Evolutionary conservation across 2,797 vertebrate genomes (phyloP).

Genomic region (Echiichthys vipera): DNA sequence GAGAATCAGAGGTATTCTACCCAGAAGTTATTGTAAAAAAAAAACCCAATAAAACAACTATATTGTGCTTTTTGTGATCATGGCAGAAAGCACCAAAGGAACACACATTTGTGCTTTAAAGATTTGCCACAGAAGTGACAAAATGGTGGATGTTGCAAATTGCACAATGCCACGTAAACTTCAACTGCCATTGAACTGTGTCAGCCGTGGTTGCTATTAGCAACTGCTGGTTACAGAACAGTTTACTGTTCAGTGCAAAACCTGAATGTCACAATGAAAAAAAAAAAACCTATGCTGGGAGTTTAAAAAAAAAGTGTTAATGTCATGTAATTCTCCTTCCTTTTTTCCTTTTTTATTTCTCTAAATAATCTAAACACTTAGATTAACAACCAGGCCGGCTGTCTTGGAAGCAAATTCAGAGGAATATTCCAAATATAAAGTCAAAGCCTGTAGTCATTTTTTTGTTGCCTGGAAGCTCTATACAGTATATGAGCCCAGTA

Average conservation of each 20-base stretch:
- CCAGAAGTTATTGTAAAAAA: no score
- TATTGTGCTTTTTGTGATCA: no score
- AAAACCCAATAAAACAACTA: no score
- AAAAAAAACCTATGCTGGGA: background rate
- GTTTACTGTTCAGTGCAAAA: background rate
- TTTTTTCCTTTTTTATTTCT: constrained; percentile 36
- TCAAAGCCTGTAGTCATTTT: constrained; percentile 51
- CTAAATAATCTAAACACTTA: constrained; percentile 37
- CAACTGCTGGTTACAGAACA: constrained; percentile 1
- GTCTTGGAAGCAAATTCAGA: constrained; percentile 30
- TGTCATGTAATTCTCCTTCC: background rate
- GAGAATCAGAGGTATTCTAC: no score
- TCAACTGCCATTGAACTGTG: background rate
- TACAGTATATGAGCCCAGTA: constrained; percentile 49
- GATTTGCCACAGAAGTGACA: no score
- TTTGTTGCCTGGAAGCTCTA: constrained; percentile 53
- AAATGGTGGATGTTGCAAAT: no score
- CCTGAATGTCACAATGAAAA: constrained; percentile 1
- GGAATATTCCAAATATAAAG: constrained; percentile 46
- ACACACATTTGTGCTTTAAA: no score
- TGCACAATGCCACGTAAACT: no score
- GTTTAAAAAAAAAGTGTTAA: constrained; percentile 15
- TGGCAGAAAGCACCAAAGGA: no score
- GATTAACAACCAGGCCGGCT: constrained; percentile 24
- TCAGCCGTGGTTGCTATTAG: constrained; percentile 8